Percentiles rank a stretch among this genome's conserved stretches.
Conservation (phyloP, 2,888 invertebrate genomes). For the Pristionchus japonicus region DNA sequence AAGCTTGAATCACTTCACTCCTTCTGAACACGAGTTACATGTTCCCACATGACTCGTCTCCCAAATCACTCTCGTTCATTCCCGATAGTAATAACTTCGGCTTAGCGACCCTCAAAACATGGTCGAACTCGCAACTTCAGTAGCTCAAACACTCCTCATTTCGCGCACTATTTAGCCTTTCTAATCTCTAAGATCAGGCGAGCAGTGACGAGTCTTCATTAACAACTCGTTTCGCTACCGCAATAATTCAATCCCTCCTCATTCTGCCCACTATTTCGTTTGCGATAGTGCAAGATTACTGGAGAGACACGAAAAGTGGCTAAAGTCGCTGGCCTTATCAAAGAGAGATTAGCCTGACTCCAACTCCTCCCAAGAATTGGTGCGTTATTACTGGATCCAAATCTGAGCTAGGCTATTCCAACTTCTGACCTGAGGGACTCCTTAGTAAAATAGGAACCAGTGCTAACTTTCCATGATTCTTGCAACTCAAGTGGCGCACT, state of each 20-base stretch:
- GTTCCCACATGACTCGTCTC: constrained; percentile 11
- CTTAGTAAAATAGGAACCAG: too few relatives aligned
- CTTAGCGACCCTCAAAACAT: not conserved
- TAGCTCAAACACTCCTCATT: not conserved
- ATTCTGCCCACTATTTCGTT: not conserved
- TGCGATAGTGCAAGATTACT: not conserved
- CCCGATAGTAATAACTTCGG: not conserved
- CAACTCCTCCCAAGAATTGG: not conserved
- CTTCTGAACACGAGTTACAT: not conserved
- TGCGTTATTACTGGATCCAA: not conserved
- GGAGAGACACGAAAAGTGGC: not conserved
- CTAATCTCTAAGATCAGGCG: not conserved
- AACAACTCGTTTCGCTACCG: not conserved
- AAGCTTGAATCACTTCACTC: not conserved
- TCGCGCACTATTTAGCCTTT: not conserved
- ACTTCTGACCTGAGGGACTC: too few relatives aligned
- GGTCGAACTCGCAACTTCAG: not conserved
- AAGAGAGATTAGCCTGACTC: not conserved
- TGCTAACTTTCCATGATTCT: too few relatives aligned
- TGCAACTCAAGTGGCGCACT: not conserved
- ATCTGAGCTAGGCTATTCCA: not conserved
- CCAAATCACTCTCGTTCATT: not conserved
- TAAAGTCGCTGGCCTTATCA: constrained; percentile 2
- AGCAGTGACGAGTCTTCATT: not conserved
- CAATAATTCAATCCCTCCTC: not conserved